Base-by-base conservation (phyloP, 23 tunicate species). In the Ascidia mentula region DNA sequence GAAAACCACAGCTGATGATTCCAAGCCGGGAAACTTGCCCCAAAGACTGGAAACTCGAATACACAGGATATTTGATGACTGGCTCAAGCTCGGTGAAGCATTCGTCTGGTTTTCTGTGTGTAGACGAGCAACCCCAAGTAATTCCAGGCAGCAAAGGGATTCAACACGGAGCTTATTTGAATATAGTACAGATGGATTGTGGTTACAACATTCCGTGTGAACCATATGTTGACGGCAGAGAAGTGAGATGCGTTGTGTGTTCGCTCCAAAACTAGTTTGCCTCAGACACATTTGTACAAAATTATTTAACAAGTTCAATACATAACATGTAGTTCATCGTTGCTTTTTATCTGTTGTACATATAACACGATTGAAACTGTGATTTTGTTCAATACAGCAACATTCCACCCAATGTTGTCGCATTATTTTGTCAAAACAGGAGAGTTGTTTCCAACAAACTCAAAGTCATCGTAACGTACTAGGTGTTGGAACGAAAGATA, bases 11-110 rank as follows among this genome's bases (percentile, higher is more conserved):
- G 65, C 1, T 53, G 2, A 53, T 53, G 65, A 53, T 53, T 20
- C 65, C 65, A 1, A 53, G 65, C 24, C 65, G 65, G 28, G 65
- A 53, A 53, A 53, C 65, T 3, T 53, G 65, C 65, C 65, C 65
- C 24, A 53, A 28, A 3, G 65, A 28, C 24, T 53, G 65, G 65
- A 53, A 26, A 5, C 22, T 5, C 4, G 65, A 53, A 28, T 53
- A 53, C 65, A 9, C 1, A 5, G 65, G 65, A 26, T 53, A 53
- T 9, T 9, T 53, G 13, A 53, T 53, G 65, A 53, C 65, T 1
- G 65, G 65, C 4, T 26, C 65, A 6, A 3, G 24, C 13, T 20
- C 4, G 4, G 24, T 1, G 28, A 53, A 53, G 13, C 65, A 53
- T 28, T 6, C 65, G 28, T 6, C 13, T 28, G 24, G 28, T 5